Evolutionary conservation across 2,113 vertebrate genomes (phyloP), one percentile per base, ranked within the genome.

Genomic region (Anas platyrhynchos): DNA sequence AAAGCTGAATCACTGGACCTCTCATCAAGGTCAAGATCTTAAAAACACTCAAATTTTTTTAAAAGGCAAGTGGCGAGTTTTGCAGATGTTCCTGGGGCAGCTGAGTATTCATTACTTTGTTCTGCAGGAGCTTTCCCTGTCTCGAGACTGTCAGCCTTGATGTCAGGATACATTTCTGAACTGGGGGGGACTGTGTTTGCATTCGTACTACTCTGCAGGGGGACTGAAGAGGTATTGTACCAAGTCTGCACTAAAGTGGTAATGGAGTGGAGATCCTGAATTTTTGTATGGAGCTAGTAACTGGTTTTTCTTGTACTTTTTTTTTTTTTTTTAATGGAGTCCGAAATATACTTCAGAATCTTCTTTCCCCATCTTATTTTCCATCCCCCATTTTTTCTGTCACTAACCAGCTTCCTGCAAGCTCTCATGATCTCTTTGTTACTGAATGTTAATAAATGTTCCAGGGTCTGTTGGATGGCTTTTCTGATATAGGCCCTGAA

Each of bases 1-100:
- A 89, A 94, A 56, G 44, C 80, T 86, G 86, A 86, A 87, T 78
- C 59, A 27, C 50, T 80, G 87, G 63, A 58, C 66, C 43, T 91
- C 34, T 89, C 25, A 43, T 17, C 0, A 16, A 95, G 80, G 79
- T 87, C 74, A 92, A 86, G 50, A 63, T 78, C 85, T 93, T 84
- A 86, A 91, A 91, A 96, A 73, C 9, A 62, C 27, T 77, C n/a
- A 16, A 61, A 10, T 18, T 67, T 75, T 92, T 54, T 86, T 61
- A 52, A 29, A 88, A 82, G 14, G 41, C 41, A 93, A 94, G 58
- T 46, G 48, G 75, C 32, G 72, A 56, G 16, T 72, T 72, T 85
- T 94, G 79, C 72, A 88, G 88, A 31, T 88, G 67, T 88, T 77
- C 26, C 78, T 88, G 50, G 25, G 14, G 16, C 54, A 85, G 74